Evolutionary conservation across 2,888 invertebrate species (phyloP).

Genomic region (Melitaea athalia): DNA sequence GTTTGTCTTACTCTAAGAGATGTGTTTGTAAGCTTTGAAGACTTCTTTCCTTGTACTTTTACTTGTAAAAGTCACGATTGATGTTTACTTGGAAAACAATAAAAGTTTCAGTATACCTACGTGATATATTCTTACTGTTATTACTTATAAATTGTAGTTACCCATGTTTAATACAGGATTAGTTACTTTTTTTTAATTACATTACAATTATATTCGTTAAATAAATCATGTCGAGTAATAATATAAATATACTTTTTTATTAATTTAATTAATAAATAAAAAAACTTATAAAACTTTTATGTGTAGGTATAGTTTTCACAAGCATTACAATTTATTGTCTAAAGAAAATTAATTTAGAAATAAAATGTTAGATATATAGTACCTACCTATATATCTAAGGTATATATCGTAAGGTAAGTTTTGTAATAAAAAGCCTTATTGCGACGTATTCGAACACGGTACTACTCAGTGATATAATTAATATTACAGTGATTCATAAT

Average conservation of each 20-base stretch:
- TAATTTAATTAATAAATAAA: too few species aligned
- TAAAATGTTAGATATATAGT: not conserved
- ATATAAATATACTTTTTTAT: too few species aligned
- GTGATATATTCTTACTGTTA: too few species aligned
- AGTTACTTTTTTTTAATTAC: too few species aligned
- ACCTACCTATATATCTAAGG: too few species aligned
- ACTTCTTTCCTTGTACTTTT: too few species aligned
- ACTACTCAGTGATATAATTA: not conserved
- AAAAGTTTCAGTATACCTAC: too few species aligned
- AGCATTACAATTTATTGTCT: not conserved
- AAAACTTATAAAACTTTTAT: too few species aligned
- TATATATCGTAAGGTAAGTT: not conserved
- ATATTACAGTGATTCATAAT: slow-evolving; percentile 10
- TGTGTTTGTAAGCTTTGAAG: not conserved
- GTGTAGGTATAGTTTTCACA: not conserved
- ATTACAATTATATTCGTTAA: too few species aligned
- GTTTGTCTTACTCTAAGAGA: slow-evolving; percentile 1
- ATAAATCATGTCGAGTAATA: too few species aligned
- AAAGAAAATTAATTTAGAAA: not conserved
- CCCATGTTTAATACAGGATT: too few species aligned
- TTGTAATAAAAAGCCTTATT: not conserved
- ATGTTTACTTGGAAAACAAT: not conserved
- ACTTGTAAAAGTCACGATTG: not conserved
- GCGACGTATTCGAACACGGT: not conserved
- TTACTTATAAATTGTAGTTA: too few species aligned